Base-by-base conservation (phyloP, 2,888 invertebrate genomes). In the Hypsopygia costalis region DNA sequence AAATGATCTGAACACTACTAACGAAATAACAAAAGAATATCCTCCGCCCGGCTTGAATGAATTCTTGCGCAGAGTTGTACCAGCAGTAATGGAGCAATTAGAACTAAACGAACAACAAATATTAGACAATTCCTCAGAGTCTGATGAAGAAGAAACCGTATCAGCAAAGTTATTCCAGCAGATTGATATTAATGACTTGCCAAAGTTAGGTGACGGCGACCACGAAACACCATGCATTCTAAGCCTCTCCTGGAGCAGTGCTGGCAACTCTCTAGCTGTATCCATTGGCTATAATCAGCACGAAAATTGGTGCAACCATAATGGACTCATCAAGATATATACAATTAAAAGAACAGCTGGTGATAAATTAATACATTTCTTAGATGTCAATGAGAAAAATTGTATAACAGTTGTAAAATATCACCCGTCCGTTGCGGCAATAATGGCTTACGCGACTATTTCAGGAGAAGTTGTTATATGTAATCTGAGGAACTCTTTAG, bases 301-400 rank as follows among this genome's bases (percentile, higher is more conserved):
- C 34, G 80, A 80, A 27, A 58, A 58, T 0, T 87, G 87, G 83
- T 87, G 86, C 27, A 67, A 78, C 0, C 75, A 79, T 28, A 69
- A 75, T 1, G 87, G 87, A 0, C 21, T 80, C 4, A 75, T 87
- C 6, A 62, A 76, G 3, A 59, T 87, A 3, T 87, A 69, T 36
- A 80, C 74, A 0, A 41, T 69, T 0, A 81, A 78, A 46, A 57
- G 72, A 1, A 81, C 65, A 66, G 90, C 81, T 91, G 91, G 67
- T 91, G 91, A 78, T 22, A 66, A 65, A 1, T 64, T 85, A 2
- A 65, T 71, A 0, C 72, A 75, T 27, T 45, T 56, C 0, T 41
- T 77, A 2, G 83, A 86, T 34, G 60, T 87, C 0, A 58, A 69
- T 0, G 82, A 86, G 35, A 82, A 81, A 42, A 79, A 72, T 20